Conservation (phyloP, 2,888 invertebrate genomes). For the Cyclophora albipunctata region DNA sequence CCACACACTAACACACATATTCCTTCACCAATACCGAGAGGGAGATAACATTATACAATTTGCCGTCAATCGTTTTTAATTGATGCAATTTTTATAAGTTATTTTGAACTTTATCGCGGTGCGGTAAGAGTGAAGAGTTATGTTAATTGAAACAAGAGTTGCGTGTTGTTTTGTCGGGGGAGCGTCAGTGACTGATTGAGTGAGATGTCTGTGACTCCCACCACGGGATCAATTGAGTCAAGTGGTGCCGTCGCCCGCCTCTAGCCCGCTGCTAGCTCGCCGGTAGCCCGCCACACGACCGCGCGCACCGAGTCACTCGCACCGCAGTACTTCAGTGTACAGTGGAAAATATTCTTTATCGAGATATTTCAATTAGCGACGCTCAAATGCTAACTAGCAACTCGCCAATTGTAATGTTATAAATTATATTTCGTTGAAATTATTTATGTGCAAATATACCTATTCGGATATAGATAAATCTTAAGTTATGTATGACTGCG, state of each 20-base stretch:
- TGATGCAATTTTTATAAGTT: slow-evolving; percentile 10
- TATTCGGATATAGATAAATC: no score
- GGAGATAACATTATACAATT: slow-evolving; percentile 26
- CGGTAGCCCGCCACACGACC: no score
- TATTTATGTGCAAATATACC: no score
- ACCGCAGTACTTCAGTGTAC: neutral
- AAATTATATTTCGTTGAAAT: no score
- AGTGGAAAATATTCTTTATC: neutral
- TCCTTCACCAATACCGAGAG: slow-evolving; percentile 4
- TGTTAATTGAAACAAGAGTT: slow-evolving; percentile 8
- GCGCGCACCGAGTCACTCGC: neutral
- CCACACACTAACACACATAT: slow-evolving; percentile 15
- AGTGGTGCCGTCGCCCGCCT: no score
- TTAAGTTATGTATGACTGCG: no score
- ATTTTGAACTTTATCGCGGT: slow-evolving; percentile 18
- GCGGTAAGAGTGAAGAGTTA: slow-evolving; percentile 10
- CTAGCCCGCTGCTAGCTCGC: no score
- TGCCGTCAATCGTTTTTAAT: slow-evolving; percentile 21
- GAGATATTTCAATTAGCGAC: no score
- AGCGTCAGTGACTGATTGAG: slow-evolving; percentile 40
- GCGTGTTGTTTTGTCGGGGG: slow-evolving; percentile 14
- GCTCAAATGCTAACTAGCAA: no score
- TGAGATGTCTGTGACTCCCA: slow-evolving; percentile 1
- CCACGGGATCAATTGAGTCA: neutral
- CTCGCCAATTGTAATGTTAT: no score